phyloP scores from a whole-genome alignment of 2,797 vertebrate genomes.

The Mormyrops attenuatus region DNA sequence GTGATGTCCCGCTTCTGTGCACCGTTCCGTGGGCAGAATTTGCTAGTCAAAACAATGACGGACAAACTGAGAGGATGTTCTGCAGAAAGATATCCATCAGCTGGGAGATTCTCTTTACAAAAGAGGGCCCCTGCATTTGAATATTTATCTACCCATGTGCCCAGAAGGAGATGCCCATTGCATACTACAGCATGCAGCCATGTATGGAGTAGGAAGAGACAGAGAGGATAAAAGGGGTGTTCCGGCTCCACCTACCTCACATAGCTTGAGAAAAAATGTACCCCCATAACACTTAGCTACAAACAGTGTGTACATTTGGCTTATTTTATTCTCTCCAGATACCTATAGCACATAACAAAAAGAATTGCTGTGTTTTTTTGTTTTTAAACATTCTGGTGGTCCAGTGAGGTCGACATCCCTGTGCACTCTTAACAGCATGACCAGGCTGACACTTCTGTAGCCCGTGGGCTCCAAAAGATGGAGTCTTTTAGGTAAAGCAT shows the following conservation, averaged over 20 bases:
- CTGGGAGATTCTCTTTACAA: neutral
- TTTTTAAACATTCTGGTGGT: slow-evolving; percentile 58
- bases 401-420: slow-evolving; percentile 48
- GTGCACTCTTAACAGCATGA: slow-evolving; percentile 40
- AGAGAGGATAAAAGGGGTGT: too few relatives aligned
- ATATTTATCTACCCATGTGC: neutral
- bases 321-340: slow-evolving; percentile 39
- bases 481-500: slow-evolving; percentile 50
- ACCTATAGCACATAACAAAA: slow-evolving; percentile 32
- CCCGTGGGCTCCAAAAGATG: slow-evolving; percentile 43
- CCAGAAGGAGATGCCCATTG: neutral
- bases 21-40: neutral
- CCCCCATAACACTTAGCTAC: slow-evolving; percentile 62
- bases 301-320: slow-evolving; percentile 62
- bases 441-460: slow-evolving; percentile 45
- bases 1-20: neutral
- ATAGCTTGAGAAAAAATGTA: slow-evolving; percentile 36
- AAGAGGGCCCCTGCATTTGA: neutral
- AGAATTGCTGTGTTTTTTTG: slow-evolving; percentile 31
- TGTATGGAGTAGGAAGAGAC: neutral
- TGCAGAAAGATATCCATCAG: neutral
- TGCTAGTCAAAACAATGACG: neutral
- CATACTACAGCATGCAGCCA: slow-evolving; percentile 22
- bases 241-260: neutral
- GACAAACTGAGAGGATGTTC: neutral